phyloP scores from a whole-genome alignment of 2,797 vertebrate genomes.

The Melopsittacus undulatus region DNA sequence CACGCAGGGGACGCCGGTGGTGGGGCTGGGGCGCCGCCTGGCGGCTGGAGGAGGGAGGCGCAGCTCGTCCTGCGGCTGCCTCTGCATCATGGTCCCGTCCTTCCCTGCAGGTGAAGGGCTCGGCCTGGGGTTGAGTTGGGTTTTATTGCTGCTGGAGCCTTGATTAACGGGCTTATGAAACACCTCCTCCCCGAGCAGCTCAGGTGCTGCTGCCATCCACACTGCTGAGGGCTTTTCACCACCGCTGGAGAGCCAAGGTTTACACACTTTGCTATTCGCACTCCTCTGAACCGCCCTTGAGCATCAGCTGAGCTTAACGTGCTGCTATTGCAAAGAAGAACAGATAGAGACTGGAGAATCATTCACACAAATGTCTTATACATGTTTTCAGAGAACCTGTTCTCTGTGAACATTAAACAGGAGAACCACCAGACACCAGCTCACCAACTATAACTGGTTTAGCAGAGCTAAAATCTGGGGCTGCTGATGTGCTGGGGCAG shows the following conservation, averaged over 20 bases:
- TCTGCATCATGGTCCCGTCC: too few species aligned
- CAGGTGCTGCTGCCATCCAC: accelerated
- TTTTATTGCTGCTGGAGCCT: accelerated
- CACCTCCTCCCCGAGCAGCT: accelerated
- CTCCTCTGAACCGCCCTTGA: accelerated
- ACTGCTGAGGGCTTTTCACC: not conserved
- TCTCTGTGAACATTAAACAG: accelerated
- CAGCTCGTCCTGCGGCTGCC: too few species aligned
- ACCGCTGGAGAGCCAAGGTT: accelerated
- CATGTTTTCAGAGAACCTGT: accelerated
- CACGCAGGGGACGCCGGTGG: accelerated
- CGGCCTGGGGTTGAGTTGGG: too few species aligned
- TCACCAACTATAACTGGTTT: accelerated
- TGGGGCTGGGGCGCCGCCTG: not conserved
- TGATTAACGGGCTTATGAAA: accelerated
- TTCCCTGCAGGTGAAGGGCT: too few species aligned
- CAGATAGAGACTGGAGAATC: not conserved
- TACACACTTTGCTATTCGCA: accelerated
- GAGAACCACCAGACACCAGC: not conserved
- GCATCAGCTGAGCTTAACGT: too few species aligned
- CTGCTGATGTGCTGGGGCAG: accelerated
- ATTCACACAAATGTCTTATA: accelerated
- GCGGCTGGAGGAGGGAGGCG: not conserved
- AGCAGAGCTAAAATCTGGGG: not conserved
- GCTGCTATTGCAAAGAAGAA: not conserved